These are phyloP conservation scores for Tauraco erythrolophus DNA, from an alignment of 2,113 vertebrate species.

Conservation along the genomic window DNA sequence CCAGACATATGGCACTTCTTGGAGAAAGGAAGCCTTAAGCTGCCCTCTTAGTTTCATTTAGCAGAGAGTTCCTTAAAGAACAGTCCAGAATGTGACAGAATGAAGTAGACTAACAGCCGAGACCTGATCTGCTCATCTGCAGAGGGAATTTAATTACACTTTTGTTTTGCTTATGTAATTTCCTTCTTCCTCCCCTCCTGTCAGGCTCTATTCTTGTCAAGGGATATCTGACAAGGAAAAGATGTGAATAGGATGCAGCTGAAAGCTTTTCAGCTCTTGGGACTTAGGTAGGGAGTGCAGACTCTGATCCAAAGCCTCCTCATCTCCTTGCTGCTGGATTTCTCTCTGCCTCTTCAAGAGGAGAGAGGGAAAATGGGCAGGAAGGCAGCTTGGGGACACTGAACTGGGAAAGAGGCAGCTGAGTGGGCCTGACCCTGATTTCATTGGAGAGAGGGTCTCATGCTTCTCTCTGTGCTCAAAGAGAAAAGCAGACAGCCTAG, in stretches of 20 bases:
- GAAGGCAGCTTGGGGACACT: not conserved
- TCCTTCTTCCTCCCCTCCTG: slow-evolving; percentile 10
- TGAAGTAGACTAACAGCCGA: not conserved
- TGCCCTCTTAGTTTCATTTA: not conserved
- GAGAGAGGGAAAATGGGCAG: not conserved
- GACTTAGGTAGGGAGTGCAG: not conserved
- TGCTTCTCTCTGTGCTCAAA: accelerated
- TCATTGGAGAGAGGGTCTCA: not conserved
- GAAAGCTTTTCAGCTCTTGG: slow-evolving; percentile 40
- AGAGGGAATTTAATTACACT: slow-evolving; percentile 40
- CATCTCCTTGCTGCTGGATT: not conserved
- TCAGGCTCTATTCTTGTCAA: slow-evolving; percentile 10
- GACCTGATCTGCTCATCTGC: slow-evolving; percentile 10
- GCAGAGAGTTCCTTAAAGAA: slow-evolving; percentile 6
- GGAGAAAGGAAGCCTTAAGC: not conserved
- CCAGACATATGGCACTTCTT: not conserved
- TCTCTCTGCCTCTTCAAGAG: not conserved
- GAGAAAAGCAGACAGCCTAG: not conserved
- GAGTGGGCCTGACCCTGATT: not conserved
- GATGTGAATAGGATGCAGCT: slow-evolving; percentile 33
- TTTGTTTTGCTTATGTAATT: slow-evolving; percentile 45
- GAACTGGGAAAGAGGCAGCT: not conserved
- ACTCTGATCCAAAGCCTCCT: not conserved
- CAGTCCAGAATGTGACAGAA: slow-evolving; percentile 17
- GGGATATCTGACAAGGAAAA: slow-evolving; percentile 24